Evolutionary conservation across 2,888 invertebrate species (phyloP).

Genomic region (Tiliacea citrago): DNA sequence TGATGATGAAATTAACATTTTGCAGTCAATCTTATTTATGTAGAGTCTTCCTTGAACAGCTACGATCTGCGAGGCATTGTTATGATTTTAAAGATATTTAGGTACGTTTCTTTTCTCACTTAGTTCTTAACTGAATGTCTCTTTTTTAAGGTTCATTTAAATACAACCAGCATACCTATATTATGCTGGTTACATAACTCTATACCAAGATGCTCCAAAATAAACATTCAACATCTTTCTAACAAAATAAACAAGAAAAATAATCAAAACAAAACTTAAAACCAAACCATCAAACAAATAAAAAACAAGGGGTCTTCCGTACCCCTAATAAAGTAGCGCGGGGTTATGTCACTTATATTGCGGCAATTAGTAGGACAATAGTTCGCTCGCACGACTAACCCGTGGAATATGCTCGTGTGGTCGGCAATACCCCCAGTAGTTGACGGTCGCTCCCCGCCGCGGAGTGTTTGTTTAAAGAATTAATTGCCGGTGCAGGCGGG

Average conservation of each 20-base stretch:
- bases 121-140: too few relatives aligned
- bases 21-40: background rate
- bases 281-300: slow-evolving; percentile 33
- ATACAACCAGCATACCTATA: too few relatives aligned
- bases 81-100: too few relatives aligned
- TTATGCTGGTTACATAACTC: too few relatives aligned
- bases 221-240: background rate
- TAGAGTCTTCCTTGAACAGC: too few relatives aligned
- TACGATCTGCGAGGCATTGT: too few relatives aligned
- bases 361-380: slow-evolving; percentile 72
- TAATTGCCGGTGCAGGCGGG: slow-evolving; percentile 48
- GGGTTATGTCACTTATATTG: slow-evolving; percentile 64
- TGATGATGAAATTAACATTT: slow-evolving; percentile 30
- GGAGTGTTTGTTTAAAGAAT: slow-evolving; percentile 60
- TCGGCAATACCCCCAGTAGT: slow-evolving; percentile 63
- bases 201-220: too few relatives aligned
- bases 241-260: background rate
- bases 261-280: slow-evolving; percentile 8
- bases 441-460: slow-evolving; percentile 57
- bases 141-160: too few relatives aligned
- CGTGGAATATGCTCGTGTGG: slow-evolving; percentile 76
- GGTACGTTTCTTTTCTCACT: too few relatives aligned
- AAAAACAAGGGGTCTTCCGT: slow-evolving; percentile 40
- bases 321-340: slow-evolving; percentile 56
- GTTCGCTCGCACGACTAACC: slow-evolving; percentile 67